Evolutionary conservation across 2,888 invertebrate genomes (phyloP).

Genomic region (Lycophotia porphyrea): DNA sequence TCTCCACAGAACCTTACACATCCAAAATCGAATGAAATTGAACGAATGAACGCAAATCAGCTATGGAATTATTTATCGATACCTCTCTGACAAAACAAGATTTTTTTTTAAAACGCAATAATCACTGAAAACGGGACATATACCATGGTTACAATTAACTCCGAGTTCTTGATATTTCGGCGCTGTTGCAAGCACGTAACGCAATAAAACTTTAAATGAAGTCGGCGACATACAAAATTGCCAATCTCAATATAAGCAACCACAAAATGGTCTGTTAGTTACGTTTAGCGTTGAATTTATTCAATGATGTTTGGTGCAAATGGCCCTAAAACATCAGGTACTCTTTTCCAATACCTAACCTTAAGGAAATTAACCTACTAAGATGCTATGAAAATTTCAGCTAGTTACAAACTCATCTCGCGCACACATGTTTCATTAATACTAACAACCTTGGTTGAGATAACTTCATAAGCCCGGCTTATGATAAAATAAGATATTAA

Average conservation of each 20-base stretch:
- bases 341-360: not conserved
- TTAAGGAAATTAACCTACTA: slow-evolving; percentile 4
- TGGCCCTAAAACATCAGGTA: no score
- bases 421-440: slow-evolving; percentile 36
- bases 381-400: slow-evolving; percentile 44
- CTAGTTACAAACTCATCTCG: slow-evolving; percentile 50
- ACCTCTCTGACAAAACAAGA: slow-evolving; percentile 13
- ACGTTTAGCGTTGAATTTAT: not conserved
- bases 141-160: no score
- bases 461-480: not conserved
- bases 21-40: slow-evolving; percentile 13
- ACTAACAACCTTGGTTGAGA: slow-evolving; percentile 22
- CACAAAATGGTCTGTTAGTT: no score
- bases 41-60: slow-evolving; percentile 6
- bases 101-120: no score
- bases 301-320: not conserved
- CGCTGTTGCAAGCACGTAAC: no score
- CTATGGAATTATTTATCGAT: slow-evolving; percentile 11
- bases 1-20: no score
- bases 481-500: slow-evolving; percentile 11
- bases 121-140: no score
- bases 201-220: no score
- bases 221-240: no score
- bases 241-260: no score
- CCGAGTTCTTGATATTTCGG: no score